These are phyloP conservation scores for Dendrophyllia cribrosa DNA, from an alignment of 64 coral and sea anemone species.

Conservation along the genomic window DNA sequence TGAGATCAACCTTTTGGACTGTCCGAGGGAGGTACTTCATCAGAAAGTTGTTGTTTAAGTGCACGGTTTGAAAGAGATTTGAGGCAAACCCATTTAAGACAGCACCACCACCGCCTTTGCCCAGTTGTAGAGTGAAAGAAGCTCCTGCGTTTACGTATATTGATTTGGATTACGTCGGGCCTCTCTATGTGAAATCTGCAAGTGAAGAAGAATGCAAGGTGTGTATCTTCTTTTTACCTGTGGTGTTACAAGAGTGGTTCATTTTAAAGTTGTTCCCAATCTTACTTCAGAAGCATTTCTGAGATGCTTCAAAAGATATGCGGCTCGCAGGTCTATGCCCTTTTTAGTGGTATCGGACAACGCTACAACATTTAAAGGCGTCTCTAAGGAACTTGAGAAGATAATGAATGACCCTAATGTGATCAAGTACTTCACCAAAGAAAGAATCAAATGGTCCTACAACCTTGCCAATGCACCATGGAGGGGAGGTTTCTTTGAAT, in stretches of 20 bases:
- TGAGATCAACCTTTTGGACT: slow-evolving; percentile 50
- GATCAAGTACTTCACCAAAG: no score
- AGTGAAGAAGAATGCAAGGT: slow-evolving; percentile 16
- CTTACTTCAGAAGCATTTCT: slow-evolving; percentile 46
- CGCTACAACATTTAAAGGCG: no score
- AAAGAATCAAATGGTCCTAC: no score
- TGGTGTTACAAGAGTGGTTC: slow-evolving; percentile 28
- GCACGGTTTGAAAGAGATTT: slow-evolving; percentile 47
- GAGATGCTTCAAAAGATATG: slow-evolving; percentile 52
- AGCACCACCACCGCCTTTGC: slow-evolving; percentile 23
- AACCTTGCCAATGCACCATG: no score
- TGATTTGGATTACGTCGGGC: slow-evolving; percentile 55
- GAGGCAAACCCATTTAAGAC: slow-evolving; percentile 55
- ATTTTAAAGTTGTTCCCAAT: slow-evolving; percentile 43
- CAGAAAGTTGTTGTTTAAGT: slow-evolving; percentile 40
- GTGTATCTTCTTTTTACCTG: slow-evolving; percentile 65
- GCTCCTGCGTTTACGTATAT: slow-evolving; percentile 47
- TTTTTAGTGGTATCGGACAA: no score
- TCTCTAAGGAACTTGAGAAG: no score
- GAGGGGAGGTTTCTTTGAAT: no score
- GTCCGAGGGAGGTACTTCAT: slow-evolving; percentile 9
- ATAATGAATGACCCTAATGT: no score
- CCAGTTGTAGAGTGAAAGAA: slow-evolving; percentile 40
- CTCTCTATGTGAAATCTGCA: slow-evolving; percentile 17
- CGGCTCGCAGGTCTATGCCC: no score